phyloP scores from a whole-genome alignment of 1,140 invertebrate genomes.

The Geopemphigus sp. region DNA sequence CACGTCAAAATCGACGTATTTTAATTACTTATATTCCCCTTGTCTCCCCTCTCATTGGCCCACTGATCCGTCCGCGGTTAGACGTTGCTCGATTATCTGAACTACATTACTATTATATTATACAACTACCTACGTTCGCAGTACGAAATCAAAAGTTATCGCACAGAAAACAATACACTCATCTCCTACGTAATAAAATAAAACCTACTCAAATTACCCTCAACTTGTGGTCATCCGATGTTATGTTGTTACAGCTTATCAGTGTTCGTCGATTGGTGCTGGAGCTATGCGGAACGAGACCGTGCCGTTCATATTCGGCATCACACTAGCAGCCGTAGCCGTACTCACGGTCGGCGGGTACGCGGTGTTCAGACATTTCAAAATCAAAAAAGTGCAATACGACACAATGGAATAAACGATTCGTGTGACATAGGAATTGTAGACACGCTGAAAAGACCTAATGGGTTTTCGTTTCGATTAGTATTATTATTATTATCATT shows the following conservation, averaged over 20 bases:
- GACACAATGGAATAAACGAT: conserved; percentile 81
- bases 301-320: conserved; percentile 81
- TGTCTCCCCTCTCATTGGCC: too few relatives aligned
- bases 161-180: too few relatives aligned
- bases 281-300: conserved; percentile 69
- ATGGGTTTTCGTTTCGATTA: not conserved
- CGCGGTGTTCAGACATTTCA: conserved; percentile 81
- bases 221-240: not conserved
- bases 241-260: conserved; percentile 52
- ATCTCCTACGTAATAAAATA: too few relatives aligned
- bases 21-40: too few relatives aligned
- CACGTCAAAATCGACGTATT: too few relatives aligned
- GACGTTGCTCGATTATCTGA: too few relatives aligned
- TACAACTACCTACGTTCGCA: too few relatives aligned
- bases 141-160: too few relatives aligned
- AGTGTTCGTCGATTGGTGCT: conserved; percentile 53
- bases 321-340: conserved; percentile 76
- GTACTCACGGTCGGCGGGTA: conserved; percentile 79
- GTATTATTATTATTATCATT: too few relatives aligned
- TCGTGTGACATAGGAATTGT: not conserved
- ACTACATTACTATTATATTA: too few relatives aligned
- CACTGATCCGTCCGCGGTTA: too few relatives aligned
- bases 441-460: not conserved
- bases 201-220: too few relatives aligned
- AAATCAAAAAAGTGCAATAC: conserved; percentile 87